Evolutionary conservation across 1,140 invertebrate species (phyloP), one percentile per base, ranked within the genome.

Genomic region (Galendromus occidentalis): DNA sequence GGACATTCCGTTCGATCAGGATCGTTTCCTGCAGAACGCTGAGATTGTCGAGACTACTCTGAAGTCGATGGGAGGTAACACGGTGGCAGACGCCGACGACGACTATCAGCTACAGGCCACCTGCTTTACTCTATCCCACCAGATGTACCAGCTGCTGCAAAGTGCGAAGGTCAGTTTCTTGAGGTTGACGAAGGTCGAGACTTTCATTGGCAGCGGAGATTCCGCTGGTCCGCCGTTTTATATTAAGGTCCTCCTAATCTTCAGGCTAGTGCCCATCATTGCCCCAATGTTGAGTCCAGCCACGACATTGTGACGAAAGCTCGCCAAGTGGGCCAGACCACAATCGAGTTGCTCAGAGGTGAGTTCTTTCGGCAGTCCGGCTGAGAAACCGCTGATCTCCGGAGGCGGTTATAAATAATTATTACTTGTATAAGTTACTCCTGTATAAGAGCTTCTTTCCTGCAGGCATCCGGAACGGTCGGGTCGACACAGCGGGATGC

Each of bases 1-100:
- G 33, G 51, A 59, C 22, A 59, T 59, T 22, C 51, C 51, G 51
- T 33, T 33, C 14, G 33, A 33, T 9, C 51, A 59, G 33, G 51
- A 59, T 59, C 51, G 51, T 14, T 59, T 59, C 22, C 22, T 59
- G 22, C 51, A 59, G 51, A 59, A 59, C 51, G 51, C 51, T 14
- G 51, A 59, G 51, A 59, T 59, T 25, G 22, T 33, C 2, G 51
- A 59, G 33, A 59, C 51, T 29, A 59, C 51, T 17, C 9, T 59
- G 33, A 59, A 25, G 22, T 59, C 51, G 22, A 25, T 59, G 14
- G 33, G 33, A 9, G 33, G 33, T 9, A 25, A 33, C 25, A 25
- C 25, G 14, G 51, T 22, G 17, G 51, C 25, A 12, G 20, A 33
- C 2, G 33, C 14, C 14, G 51, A 59, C 2, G 51, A 59, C 2